phyloP scores from a whole-genome alignment of 1,140 invertebrate genomes.

The Nephotettix cincticeps region DNA sequence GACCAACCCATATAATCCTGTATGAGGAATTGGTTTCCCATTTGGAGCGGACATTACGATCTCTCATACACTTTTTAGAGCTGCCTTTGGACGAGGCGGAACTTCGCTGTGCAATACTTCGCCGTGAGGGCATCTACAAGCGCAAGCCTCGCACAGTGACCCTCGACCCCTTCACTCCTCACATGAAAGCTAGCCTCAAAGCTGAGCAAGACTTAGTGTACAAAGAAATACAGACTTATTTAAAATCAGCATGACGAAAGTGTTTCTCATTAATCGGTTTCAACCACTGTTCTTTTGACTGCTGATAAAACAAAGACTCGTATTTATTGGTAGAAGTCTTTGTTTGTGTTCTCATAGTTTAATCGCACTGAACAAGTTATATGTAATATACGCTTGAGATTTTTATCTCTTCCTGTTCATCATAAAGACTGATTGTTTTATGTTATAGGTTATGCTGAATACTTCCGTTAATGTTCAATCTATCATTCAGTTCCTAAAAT shows the following conservation, averaged over 20 bases:
- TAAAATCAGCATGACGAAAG: background rate
- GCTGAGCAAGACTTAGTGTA: slow-evolving; percentile 26
- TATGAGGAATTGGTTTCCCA: slow-evolving; percentile 68
- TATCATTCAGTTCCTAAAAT: background rate
- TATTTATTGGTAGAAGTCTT: too few species aligned
- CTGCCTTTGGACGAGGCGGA: slow-evolving; percentile 51
- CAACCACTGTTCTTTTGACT: too few species aligned
- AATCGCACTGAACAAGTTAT: too few species aligned
- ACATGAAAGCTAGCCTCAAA: slow-evolving; percentile 54
- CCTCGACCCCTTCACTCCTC: slow-evolving; percentile 65
- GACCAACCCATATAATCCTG: slow-evolving; percentile 65
- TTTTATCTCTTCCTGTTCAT: background rate
- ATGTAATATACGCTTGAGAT: too few species aligned
- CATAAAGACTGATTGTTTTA: background rate
- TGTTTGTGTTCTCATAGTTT: too few species aligned
- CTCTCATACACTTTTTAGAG: slow-evolving; percentile 62
- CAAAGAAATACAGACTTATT: slow-evolving; percentile 13
- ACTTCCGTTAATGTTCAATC: background rate
- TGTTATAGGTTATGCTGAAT: background rate
- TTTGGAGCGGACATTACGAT: slow-evolving; percentile 56
- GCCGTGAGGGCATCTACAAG: slow-evolving; percentile 69
- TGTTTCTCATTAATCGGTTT: background rate
- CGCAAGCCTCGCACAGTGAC: slow-evolving; percentile 60
- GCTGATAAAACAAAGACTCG: too few species aligned
- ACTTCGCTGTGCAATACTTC: slow-evolving; percentile 58